Conservation (phyloP, 2,797 vertebrate species). For the Siniperca scherzeri region DNA sequence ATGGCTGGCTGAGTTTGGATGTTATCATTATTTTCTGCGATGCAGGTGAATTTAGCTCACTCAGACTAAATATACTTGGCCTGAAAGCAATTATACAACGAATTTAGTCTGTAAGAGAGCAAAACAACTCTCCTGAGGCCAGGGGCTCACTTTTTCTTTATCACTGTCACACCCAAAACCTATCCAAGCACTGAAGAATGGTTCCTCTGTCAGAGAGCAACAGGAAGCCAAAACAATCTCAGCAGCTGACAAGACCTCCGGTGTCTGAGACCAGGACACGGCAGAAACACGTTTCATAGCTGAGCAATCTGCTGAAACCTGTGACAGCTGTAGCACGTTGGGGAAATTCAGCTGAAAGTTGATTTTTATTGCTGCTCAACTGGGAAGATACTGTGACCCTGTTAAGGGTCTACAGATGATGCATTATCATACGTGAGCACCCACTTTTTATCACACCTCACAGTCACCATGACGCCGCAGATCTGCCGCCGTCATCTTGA, state of each 20-base stretch:
- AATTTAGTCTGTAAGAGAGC: conserved; percentile 7
- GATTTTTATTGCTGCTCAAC: background rate
- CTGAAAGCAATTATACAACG: background rate
- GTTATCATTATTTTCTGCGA: conserved; percentile 8
- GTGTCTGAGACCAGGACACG: background rate
- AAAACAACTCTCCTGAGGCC: conserved; percentile 12
- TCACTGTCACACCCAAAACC: conserved; percentile 29
- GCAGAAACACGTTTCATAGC: background rate
- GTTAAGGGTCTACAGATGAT: background rate
- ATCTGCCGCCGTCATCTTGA: background rate
- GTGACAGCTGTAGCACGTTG: background rate
- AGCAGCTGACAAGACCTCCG: conserved; percentile 10
- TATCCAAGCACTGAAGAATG: conserved; percentile 10
- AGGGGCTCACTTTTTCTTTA: conserved; percentile 1
- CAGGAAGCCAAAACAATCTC: conserved; percentile 28
- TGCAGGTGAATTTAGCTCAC: background rate
- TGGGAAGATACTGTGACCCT: background rate
- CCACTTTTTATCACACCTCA: background rate
- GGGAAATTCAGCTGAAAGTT: background rate
- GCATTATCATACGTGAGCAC: background rate
- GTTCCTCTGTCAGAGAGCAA: conserved; percentile 21
- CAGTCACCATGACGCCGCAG: background rate
- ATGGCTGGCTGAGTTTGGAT: conserved; percentile 7
- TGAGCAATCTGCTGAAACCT: background rate
- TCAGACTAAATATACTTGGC: background rate